phyloP scores from a whole-genome alignment of 2,113 vertebrate genomes.

The Brachyhypopomus occidentalis region DNA sequence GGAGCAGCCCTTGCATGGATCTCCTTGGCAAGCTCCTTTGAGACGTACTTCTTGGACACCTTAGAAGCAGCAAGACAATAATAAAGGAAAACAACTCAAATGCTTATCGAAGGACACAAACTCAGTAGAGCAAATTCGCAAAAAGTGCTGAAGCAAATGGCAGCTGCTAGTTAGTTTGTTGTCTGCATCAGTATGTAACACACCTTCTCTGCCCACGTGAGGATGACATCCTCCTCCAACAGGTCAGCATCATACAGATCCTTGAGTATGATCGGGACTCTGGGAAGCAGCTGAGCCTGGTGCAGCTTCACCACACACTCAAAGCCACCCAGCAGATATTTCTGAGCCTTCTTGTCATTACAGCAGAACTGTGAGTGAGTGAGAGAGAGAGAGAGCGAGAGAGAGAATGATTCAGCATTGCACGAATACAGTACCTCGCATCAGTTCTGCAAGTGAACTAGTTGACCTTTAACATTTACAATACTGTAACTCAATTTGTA shows the following conservation, averaged over 20 bases:
- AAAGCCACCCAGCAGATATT: constrained; percentile 92
- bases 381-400: constrained; percentile 1
- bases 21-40: constrained; percentile 98
- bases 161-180: not conserved
- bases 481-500: not conserved
- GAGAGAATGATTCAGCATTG: not conserved
- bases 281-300: constrained; percentile 87
- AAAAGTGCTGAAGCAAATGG: not conserved
- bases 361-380: constrained; percentile 85
- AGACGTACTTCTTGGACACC: constrained; percentile 97
- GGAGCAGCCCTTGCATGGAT: constrained; percentile 95
- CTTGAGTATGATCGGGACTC: constrained; percentile 93
- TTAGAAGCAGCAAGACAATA: constrained; percentile 53
- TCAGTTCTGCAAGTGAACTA: not conserved
- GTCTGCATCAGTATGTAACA: not conserved
- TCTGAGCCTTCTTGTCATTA: constrained; percentile 97
- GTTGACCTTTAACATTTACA: not conserved
- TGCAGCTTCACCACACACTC: constrained; percentile 96
- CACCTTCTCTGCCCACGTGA: constrained; percentile 97
- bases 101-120: not conserved
- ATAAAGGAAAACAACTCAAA: not conserved
- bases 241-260: constrained; percentile 95
- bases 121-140: not conserved
- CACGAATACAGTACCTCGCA: not conserved
- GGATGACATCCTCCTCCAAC: constrained; percentile 93